Conservation (phyloP, 2,888 invertebrate genomes). For the Hipparchia sbordonii region DNA sequence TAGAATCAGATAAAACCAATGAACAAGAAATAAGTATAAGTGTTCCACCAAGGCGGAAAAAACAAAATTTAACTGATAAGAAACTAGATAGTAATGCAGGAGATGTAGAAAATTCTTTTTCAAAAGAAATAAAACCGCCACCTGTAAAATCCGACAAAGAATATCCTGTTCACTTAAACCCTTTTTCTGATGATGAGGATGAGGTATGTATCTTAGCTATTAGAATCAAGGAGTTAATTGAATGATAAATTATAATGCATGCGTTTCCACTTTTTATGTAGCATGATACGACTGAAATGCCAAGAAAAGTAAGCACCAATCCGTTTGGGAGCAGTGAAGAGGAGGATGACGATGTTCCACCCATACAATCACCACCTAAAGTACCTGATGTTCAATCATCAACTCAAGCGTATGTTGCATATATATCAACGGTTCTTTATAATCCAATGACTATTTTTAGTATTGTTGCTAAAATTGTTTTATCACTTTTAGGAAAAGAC, state of each 20-base stretch:
- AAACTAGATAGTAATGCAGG: constrained; percentile 34
- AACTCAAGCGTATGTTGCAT: constrained; percentile 60
- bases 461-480: not conserved
- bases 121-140: constrained; percentile 30
- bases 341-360: constrained; percentile 75
- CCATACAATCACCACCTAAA: constrained; percentile 57
- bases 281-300: constrained; percentile 45
- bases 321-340: constrained; percentile 87
- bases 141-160: constrained; percentile 45
- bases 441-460: not conserved
- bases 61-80: constrained; percentile 51
- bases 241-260: constrained; percentile 30
- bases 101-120: constrained; percentile 15
- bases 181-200: constrained; percentile 88
- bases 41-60: constrained; percentile 76
- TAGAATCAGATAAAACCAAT: constrained; percentile 44
- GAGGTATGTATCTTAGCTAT: constrained; percentile 49
- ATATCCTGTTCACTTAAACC: constrained; percentile 92
- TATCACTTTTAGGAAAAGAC: constrained; percentile 61
- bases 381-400: constrained; percentile 47
- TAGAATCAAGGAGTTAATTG: not conserved
- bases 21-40: constrained; percentile 61
- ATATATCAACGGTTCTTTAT: constrained; percentile 6
- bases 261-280: constrained; percentile 37
- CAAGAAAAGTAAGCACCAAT: constrained; percentile 81